Evolutionary conservation across 2,888 invertebrate genomes (phyloP), one percentile per base, ranked within the genome.

Genomic region (Minunthozetes semirufus): DNA sequence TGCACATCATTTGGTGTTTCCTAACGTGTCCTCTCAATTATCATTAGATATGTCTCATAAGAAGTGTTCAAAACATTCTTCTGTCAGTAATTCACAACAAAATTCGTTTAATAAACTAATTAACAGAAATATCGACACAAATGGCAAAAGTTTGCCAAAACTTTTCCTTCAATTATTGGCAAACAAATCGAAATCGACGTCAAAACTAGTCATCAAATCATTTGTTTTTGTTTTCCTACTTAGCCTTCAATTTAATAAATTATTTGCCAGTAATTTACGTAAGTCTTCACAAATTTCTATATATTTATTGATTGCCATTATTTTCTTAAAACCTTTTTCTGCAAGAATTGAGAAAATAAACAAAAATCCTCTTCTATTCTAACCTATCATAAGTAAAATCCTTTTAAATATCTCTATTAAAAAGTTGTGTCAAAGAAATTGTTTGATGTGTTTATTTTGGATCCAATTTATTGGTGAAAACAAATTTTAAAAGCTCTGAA

Each of bases 231-330:
- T 38, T 38, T 19, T 66, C 11, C 9, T 66, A 38, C 19, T 66
- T 38, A 66, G 38, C 38, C 33, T 66, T 66, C 66, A 66, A 66
- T 66, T 19, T 66, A 4, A 66, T 19, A 29, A 66, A 66, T 38
- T 38, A 38, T 15, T 66, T 33, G 66, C 66, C 19, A 66, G 66
- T 66, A 66, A 66, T 38, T 66, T 66, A 66, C 66, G 66, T 66
- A 66, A 66, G 66, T 66, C 19, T 66, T 38, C 4, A 48, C 13
- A 6, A 11, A n/a, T 53, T 53, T 53, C 17, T 11, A 9, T 48
- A 9, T 9, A 17, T 11, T 48, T 48, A 53, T 53, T 53, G 19
- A 53, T 53, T 53, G 19, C 19, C 33, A 33, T 33, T 33, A 33
- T 33, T 33, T 33, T 33, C 33, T 33, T 33, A 5, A 33, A 33